Conservation (phyloP, 2,888 invertebrate genomes). For the Copidosoma aretas region DNA sequence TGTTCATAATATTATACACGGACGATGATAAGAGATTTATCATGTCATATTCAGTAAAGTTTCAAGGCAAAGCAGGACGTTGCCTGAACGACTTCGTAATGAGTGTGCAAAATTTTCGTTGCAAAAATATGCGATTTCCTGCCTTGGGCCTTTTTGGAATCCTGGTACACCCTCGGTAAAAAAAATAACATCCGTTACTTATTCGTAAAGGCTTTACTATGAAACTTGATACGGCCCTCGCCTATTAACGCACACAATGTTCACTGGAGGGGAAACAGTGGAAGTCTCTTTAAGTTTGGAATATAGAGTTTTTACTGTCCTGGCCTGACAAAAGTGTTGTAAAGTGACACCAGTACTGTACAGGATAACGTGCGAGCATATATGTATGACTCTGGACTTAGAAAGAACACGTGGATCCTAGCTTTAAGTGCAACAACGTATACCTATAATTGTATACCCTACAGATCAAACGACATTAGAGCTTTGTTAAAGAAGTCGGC, state of each 20-base stretch:
- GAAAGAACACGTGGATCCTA: too few relatives aligned
- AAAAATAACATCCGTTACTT: too few relatives aligned
- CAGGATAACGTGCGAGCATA: too few relatives aligned
- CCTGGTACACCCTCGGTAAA: too few relatives aligned
- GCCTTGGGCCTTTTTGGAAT: too few relatives aligned
- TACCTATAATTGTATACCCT: conserved; percentile 35
- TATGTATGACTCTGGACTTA: too few relatives aligned
- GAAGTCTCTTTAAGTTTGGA: conserved; percentile 14
- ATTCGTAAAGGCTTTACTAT: too few relatives aligned
- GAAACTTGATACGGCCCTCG: too few relatives aligned
- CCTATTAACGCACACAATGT: conserved; percentile 43
- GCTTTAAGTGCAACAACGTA: conserved; percentile 39
- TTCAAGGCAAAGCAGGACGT: conserved; percentile 35
- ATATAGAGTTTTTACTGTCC: conserved; percentile 4
- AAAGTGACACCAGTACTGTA: conserved; percentile 30
- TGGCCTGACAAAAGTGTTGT: conserved; percentile 35
- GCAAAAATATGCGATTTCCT: too few relatives aligned
- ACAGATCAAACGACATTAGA: conserved; percentile 15
- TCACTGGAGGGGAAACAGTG: conserved; percentile 40
- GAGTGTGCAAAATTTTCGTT: conserved; percentile 41
- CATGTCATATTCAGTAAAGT: conserved; percentile 41
- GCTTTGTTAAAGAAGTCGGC: too few relatives aligned
- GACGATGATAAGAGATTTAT: conserved; percentile 44
- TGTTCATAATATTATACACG: conserved; percentile 38
- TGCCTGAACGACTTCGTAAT: conserved; percentile 38